Conservation (phyloP, 2,797 vertebrate genomes). For the Cyclura pinguis region DNA sequence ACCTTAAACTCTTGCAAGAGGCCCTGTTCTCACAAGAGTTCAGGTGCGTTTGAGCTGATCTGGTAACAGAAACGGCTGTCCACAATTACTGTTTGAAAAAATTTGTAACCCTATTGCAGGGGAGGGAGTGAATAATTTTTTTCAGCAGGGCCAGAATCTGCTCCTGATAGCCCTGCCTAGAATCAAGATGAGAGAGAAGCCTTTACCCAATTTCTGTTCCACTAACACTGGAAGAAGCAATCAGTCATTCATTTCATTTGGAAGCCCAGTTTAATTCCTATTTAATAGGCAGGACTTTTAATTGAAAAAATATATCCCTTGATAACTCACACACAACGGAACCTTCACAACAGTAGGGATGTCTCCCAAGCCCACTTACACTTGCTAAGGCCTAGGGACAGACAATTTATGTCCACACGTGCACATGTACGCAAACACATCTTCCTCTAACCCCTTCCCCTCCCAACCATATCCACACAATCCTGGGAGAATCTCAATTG, state of each 20-base stretch:
- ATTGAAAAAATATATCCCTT: constrained; percentile 53
- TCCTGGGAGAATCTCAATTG: fast-evolving
- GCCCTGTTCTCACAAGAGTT: too few relatives aligned
- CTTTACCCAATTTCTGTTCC: fast-evolving
- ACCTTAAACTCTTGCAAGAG: too few relatives aligned
- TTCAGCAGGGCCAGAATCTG: too few relatives aligned
- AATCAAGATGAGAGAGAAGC: constrained; percentile 14
- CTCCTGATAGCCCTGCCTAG: not conserved
- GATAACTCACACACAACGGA: constrained; percentile 66
- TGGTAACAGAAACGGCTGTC: too few relatives aligned
- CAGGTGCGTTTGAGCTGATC: too few relatives aligned
- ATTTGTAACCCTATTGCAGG: too few relatives aligned
- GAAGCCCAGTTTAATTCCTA: constrained; percentile 77
- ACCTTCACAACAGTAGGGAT: constrained; percentile 40
- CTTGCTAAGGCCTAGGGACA: not conserved
- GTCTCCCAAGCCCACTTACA: constrained; percentile 50
- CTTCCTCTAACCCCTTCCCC: not conserved
- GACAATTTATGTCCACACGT: not conserved
- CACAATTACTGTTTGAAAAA: too few relatives aligned
- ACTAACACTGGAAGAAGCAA: constrained; percentile 44
- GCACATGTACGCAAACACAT: fast-evolving
- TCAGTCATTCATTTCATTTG: constrained; percentile 53
- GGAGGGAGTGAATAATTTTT: too few relatives aligned
- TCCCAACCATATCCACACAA: not conserved
- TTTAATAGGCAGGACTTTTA: constrained; percentile 41